phyloP scores from a whole-genome alignment of 2,113 vertebrate genomes.

The Bufo bufo region DNA sequence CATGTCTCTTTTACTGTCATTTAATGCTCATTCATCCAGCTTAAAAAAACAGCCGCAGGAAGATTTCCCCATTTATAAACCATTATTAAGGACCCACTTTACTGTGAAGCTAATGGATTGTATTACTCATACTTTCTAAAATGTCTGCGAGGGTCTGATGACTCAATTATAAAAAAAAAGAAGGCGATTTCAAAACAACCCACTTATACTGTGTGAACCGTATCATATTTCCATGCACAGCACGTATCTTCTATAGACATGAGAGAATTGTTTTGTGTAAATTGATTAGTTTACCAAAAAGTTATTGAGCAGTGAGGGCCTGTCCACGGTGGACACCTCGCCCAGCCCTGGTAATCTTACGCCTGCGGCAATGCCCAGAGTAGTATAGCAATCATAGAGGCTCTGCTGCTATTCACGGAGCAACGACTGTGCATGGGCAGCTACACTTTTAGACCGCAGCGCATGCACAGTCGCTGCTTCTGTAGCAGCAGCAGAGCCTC shows the following conservation, averaged over 20 bases:
- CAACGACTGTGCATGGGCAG: no score
- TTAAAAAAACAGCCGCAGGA: background rate
- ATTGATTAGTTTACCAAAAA: no score
- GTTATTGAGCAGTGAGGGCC: no score
- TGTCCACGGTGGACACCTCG: no score
- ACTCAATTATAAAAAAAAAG: background rate
- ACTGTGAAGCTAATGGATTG: background rate
- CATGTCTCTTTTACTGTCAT: background rate
- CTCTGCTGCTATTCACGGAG: no score
- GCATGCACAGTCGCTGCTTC: no score
- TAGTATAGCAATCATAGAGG: no score
- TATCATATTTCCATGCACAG: background rate
- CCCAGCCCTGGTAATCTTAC: no score
- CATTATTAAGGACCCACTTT: conserved; percentile 15
- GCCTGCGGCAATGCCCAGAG: no score
- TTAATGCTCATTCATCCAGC: background rate
- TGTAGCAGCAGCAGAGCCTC: no score
- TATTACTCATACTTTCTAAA: background rate
- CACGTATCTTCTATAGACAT: background rate
- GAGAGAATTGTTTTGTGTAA: no score
- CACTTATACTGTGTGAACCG: background rate
- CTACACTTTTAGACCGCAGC: no score
- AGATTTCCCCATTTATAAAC: background rate
- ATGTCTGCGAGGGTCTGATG: conserved; percentile 5
- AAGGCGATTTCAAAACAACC: background rate